Conservation (phyloP, 1,140 invertebrate species). For the Euborellia annulipes region DNA sequence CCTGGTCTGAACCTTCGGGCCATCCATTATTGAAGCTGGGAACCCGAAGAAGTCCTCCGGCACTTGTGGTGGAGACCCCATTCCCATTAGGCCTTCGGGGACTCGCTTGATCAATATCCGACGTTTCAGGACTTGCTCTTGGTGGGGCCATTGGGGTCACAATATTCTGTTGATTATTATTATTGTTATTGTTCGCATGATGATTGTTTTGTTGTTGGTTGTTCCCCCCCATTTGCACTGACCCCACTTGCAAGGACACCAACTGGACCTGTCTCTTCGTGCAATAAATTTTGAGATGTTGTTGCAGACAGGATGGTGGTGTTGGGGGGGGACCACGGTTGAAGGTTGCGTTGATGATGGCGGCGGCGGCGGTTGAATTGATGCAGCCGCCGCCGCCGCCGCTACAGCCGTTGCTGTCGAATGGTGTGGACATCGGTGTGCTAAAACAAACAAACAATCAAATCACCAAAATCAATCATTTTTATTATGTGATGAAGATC, state of each 20-base stretch:
- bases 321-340: not conserved
- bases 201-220: not conserved
- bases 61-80: constrained; percentile 5
- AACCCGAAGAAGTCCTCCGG: constrained; percentile 21
- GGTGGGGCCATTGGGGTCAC: too few relatives aligned
- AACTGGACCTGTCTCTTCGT: not conserved
- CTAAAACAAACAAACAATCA: too few relatives aligned
- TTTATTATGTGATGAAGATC: too few relatives aligned
- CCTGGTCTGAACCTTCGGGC: constrained; percentile 4
- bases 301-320: not conserved
- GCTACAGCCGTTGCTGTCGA: too few relatives aligned
- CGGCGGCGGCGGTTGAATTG: too few relatives aligned
- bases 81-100: not conserved
- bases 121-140: too few relatives aligned
- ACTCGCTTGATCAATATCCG: too few relatives aligned
- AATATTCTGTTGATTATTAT: constrained; percentile 20
- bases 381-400: too few relatives aligned
- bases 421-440: too few relatives aligned
- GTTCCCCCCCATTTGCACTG: not conserved
- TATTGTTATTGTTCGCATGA: constrained; percentile 5
- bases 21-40: constrained; percentile 24
- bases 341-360: too few relatives aligned
- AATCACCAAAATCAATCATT: too few relatives aligned
- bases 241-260: not conserved
- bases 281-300: not conserved